Evolutionary conservation across 2,113 vertebrate species (phyloP).

Genomic region (Oreochromis spilurus): DNA sequence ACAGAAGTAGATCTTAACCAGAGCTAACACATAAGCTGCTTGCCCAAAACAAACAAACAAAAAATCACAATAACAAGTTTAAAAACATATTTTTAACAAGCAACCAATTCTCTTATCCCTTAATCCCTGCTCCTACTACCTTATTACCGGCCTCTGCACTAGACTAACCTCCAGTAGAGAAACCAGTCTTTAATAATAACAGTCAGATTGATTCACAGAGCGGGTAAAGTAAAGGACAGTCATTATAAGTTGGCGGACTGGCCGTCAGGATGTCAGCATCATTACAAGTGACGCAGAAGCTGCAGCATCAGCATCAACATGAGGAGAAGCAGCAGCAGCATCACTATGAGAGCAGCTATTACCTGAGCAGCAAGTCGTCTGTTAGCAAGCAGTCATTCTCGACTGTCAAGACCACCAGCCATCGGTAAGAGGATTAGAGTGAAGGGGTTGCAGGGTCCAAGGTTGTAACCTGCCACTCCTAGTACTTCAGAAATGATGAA

Average conservation of each 20-base stretch:
- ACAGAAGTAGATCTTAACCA: constrained; percentile 16
- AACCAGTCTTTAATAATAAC: constrained; percentile 23
- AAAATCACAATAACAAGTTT: neutral
- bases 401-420: constrained; percentile 49
- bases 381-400: constrained; percentile 65
- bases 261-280: constrained; percentile 79
- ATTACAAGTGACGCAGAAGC: constrained; percentile 80
- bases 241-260: constrained; percentile 52
- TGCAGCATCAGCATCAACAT: constrained; percentile 76
- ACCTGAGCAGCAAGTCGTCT: constrained; percentile 80
- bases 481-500: neutral
- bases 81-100: neutral
- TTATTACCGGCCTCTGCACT: neutral
- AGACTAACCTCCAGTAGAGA: neutral
- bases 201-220: constrained; percentile 57
- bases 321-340: constrained; percentile 72
- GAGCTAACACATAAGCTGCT: neutral
- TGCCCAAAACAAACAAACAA: neutral
- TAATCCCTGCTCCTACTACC: neutral
- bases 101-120: neutral
- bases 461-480: neutral
- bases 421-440: constrained; percentile 64
- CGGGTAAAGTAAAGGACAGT: constrained; percentile 43
- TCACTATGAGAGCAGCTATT: constrained; percentile 79
- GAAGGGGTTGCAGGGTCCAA: neutral